phyloP scores from a whole-genome alignment of 64 coral and sea anemone species.

The Catalaphyllia jardinei region DNA sequence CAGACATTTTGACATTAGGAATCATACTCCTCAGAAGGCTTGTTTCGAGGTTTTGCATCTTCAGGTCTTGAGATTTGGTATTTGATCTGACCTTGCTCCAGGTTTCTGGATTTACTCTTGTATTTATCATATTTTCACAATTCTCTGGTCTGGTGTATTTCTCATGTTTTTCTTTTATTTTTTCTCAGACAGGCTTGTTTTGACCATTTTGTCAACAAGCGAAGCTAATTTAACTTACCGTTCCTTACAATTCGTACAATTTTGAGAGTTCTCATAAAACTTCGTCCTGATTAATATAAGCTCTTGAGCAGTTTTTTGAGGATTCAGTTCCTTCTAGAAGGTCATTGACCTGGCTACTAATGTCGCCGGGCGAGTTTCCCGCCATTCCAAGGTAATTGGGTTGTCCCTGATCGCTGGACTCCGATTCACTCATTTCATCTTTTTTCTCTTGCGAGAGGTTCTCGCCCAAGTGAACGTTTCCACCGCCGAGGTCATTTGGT shows the following conservation, averaged over 20 bases:
- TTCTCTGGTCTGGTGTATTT: too few species aligned
- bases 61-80: constrained; percentile 24
- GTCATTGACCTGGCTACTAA: constrained; percentile 25
- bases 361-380: constrained; percentile 27
- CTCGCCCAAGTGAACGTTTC: constrained; percentile 16
- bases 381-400: not conserved
- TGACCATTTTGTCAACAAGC: too few species aligned
- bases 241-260: constrained; percentile 31
- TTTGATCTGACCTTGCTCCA: constrained; percentile 26
- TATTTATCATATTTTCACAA: too few species aligned
- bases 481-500: not conserved
- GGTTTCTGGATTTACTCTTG: constrained; percentile 46
- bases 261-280: constrained; percentile 20
- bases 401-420: not conserved
- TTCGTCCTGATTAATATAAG: constrained; percentile 1
- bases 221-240: too few species aligned
- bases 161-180: too few species aligned
- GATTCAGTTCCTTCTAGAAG: not conserved
- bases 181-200: too few species aligned
- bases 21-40: constrained; percentile 14
- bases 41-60: constrained; percentile 49
- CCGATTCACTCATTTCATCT: constrained; percentile 16
- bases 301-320: not conserved
- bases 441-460: constrained; percentile 32
- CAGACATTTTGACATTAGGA: too few species aligned